Conservation (phyloP, 2,113 vertebrate species). For the Takifugu bimaculatus region DNA sequence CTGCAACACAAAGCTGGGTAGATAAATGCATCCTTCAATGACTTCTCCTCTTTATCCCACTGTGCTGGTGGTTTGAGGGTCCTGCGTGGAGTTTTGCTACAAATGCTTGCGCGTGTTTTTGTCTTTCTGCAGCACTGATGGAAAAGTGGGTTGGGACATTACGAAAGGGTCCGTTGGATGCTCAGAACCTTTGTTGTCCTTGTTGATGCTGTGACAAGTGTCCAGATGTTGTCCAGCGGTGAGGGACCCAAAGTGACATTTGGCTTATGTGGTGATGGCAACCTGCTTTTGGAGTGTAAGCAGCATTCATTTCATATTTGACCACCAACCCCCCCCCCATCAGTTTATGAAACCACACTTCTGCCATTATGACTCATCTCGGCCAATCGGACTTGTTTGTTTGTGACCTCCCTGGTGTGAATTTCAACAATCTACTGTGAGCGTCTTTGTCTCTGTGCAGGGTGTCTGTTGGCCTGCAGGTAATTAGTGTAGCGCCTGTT, state of each 20-base stretch:
- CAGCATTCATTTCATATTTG: not conserved
- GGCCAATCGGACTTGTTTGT: constrained; percentile 26
- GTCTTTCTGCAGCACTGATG: not conserved
- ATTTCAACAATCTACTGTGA: constrained; percentile 41
- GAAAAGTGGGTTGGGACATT: too few relatives aligned
- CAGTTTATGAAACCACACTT: not conserved
- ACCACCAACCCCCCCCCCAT: not conserved
- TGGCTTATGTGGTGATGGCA: too few relatives aligned
- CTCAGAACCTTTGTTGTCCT: too few relatives aligned
- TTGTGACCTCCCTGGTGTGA: constrained; percentile 42
- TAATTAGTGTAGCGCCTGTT: constrained; percentile 63
- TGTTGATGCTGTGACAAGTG: too few relatives aligned
- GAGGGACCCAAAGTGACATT: too few relatives aligned
- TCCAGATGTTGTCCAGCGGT: too few relatives aligned
- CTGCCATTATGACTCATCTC: constrained; percentile 39
- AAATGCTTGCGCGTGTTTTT: not conserved
- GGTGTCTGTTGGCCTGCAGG: constrained; percentile 56
- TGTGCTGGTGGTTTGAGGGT: too few relatives aligned
- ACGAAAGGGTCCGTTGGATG: too few relatives aligned
- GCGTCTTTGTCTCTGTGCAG: constrained; percentile 32
- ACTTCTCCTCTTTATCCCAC: not conserved
- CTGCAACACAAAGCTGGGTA: constrained; percentile 4
- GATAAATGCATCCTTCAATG: constrained; percentile 11
- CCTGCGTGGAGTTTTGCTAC: too few relatives aligned
- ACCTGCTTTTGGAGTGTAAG: not conserved